Evolutionary conservation across 2,113 vertebrate genomes (phyloP).

Genomic region (Gasterosteus nipponicus): DNA sequence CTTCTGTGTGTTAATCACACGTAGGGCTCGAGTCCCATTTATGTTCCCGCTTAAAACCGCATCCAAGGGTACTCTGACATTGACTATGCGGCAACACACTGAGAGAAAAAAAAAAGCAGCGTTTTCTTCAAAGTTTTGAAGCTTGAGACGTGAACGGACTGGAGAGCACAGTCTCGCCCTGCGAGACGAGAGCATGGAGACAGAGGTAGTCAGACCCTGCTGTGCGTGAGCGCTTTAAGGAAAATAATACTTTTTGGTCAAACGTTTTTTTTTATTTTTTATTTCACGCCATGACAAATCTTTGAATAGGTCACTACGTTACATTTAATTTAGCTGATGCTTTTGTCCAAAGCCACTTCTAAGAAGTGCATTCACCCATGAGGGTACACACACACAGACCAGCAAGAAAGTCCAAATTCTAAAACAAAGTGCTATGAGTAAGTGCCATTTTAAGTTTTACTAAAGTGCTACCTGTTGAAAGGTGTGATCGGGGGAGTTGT

Average conservation of each 20-base stretch:
- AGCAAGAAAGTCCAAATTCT: too few relatives aligned
- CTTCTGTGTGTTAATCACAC: slow-evolving; percentile 29
- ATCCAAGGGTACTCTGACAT: slow-evolving; percentile 49
- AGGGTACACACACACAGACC: too few relatives aligned
- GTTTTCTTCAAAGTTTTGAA: slow-evolving; percentile 45
- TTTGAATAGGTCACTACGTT: neutral
- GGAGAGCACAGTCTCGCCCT: slow-evolving; percentile 10
- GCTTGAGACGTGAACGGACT: slow-evolving; percentile 49
- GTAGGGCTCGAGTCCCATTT: slow-evolving; percentile 37
- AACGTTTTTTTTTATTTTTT: too few relatives aligned
- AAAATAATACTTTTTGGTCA: too few relatives aligned
- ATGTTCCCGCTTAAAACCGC: slow-evolving; percentile 14
- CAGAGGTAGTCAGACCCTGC: neutral
- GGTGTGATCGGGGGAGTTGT: too few relatives aligned
- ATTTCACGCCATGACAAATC: too few relatives aligned
- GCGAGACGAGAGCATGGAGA: neutral
- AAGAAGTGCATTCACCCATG: too few relatives aligned
- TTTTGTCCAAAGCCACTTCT: too few relatives aligned
- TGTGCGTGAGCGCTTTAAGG: neutral
- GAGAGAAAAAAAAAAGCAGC: slow-evolving; percentile 50
- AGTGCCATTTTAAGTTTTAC: too few relatives aligned
- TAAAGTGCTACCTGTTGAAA: too few relatives aligned
- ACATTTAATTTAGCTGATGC: too few relatives aligned
- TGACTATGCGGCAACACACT: slow-evolving; percentile 33
- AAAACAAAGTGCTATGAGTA: too few relatives aligned